Conservation (phyloP, 92 coral and sea anemone genomes). For the Galaxea fascicularis region DNA sequence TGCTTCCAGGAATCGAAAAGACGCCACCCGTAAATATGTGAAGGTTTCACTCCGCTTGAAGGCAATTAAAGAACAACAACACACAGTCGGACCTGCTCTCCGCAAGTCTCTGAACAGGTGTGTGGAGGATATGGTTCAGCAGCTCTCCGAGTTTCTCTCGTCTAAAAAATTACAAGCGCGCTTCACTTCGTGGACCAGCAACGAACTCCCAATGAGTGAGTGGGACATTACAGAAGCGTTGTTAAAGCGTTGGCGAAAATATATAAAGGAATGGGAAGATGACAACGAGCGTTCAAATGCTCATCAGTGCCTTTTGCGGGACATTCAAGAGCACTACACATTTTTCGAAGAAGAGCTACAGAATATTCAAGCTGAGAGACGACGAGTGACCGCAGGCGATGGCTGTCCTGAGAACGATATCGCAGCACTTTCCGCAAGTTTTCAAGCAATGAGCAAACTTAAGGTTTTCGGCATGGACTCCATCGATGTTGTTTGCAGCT, state of each 20-base stretch:
- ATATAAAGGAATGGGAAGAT: slow-evolving; percentile 40
- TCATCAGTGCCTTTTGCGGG: neutral
- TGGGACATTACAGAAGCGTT: neutral
- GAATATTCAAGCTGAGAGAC: neutral
- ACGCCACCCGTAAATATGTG: neutral
- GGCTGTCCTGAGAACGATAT: too few relatives aligned
- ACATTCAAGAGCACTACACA: neutral
- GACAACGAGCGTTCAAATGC: slow-evolving; percentile 17
- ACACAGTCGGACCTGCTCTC: neutral
- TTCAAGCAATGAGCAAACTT: too few relatives aligned
- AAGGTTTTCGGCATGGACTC: too few relatives aligned
- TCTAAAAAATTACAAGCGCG: neutral
- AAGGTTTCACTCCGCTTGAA: neutral
- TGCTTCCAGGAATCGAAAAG: slow-evolving; percentile 2
- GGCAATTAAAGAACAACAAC: neutral
- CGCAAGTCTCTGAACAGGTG: neutral
- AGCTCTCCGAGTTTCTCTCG: slow-evolving; percentile 6
- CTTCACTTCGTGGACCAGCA: slow-evolving; percentile 1
- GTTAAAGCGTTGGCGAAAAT: neutral
- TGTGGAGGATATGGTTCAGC: neutral
- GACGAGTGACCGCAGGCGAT: neutral
- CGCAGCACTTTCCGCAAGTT: too few relatives aligned
- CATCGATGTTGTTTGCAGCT: too few relatives aligned
- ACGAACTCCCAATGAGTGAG: slow-evolving; percentile 4
- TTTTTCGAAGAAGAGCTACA: neutral